A percentile compares a stretch with the other conserved stretches of the same genome.
phyloP scores from a whole-genome alignment of 2,113 vertebrate genomes.

The Lathamus discolor region DNA sequence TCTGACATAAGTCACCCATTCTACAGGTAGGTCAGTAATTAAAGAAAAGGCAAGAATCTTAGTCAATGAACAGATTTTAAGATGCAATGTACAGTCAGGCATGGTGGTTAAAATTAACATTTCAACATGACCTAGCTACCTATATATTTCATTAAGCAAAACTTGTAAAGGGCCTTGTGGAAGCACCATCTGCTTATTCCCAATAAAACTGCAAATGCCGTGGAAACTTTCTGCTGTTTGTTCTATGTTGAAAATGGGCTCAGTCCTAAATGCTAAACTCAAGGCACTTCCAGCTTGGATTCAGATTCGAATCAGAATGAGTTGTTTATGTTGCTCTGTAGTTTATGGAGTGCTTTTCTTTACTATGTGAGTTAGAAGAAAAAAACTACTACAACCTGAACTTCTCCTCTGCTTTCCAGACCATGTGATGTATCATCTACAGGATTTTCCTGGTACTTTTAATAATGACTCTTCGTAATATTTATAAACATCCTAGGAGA shows the following conservation, averaged over 20 bases:
- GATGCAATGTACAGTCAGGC: not conserved
- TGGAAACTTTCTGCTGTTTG: constrained; percentile 2
- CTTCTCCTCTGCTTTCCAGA: not conserved
- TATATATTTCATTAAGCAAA: not conserved
- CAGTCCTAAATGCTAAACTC: not conserved
- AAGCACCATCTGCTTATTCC: constrained; percentile 31
- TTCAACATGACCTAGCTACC: not conserved
- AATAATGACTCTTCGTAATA: not conserved
- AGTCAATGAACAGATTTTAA: not conserved
- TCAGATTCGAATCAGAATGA: not conserved
- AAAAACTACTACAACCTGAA: constrained; percentile 11
- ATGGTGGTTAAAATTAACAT: constrained; percentile 7
- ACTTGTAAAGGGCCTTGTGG: not conserved
- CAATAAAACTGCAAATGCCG: not conserved
- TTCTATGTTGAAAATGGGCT: not conserved
- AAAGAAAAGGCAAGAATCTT: not conserved
- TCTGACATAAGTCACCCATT: not conserved
- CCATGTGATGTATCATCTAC: not conserved
- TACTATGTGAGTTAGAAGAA: not conserved
- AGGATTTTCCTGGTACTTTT: not conserved
- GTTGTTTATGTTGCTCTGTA: constrained; percentile 1
- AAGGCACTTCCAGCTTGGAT: not conserved
- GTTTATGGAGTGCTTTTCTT: not conserved
- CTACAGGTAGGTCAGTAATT: not conserved
- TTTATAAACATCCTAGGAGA: constrained; percentile 19